Evolutionary conservation across 30 jellyfish, hydroid and myxozoan species (phyloP).

Genomic region (Mastigias papua): DNA sequence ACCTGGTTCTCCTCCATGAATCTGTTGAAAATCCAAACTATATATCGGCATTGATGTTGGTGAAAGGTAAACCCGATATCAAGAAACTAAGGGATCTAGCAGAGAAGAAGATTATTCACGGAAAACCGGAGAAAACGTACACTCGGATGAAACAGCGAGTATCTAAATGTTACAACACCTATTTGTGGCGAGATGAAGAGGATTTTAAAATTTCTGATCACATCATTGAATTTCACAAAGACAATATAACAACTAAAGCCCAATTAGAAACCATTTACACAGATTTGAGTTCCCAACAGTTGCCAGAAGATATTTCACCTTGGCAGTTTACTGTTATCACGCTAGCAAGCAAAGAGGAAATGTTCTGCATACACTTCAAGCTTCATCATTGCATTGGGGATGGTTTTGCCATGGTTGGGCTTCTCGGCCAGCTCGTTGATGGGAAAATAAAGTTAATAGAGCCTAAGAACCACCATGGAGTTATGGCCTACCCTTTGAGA

Average conservation of each 20-base stretch:
- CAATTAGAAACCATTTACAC: conserved; percentile 80
- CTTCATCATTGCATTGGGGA: conserved; percentile 98
- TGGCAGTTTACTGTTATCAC: conserved; percentile 91
- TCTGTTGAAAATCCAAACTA: conserved; percentile 87
- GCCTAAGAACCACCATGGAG: conserved; percentile 81
- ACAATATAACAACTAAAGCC: conserved; percentile 62
- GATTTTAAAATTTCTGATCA: conserved; percentile 86
- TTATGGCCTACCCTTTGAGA: conserved; percentile 83
- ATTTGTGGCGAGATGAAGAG: conserved; percentile 93
- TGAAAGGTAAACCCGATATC: conserved; percentile 84
- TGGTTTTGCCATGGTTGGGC: conserved; percentile 98
- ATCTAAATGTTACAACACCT: conserved; percentile 73
- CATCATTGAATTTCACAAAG: conserved; percentile 71
- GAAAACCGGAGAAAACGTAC: conserved; percentile 67
- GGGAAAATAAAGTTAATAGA: conserved; percentile 84
- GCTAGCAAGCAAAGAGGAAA: conserved; percentile 58
- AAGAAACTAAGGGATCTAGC: conserved; percentile 73
- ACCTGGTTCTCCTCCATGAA: conserved; percentile 83
- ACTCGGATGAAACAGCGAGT: conserved; percentile 85
- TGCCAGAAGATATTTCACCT: conserved; percentile 85
- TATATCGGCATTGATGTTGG: conserved; percentile 77
- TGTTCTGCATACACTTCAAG: conserved; percentile 71
- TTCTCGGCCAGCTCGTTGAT: conserved; percentile 90
- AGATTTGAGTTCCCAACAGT: conserved; percentile 53
- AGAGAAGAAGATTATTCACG: conserved; percentile 62